Evolutionary conservation across 2,797 vertebrate genomes (phyloP).

Genomic region (Peromyscus melanophrys): DNA sequence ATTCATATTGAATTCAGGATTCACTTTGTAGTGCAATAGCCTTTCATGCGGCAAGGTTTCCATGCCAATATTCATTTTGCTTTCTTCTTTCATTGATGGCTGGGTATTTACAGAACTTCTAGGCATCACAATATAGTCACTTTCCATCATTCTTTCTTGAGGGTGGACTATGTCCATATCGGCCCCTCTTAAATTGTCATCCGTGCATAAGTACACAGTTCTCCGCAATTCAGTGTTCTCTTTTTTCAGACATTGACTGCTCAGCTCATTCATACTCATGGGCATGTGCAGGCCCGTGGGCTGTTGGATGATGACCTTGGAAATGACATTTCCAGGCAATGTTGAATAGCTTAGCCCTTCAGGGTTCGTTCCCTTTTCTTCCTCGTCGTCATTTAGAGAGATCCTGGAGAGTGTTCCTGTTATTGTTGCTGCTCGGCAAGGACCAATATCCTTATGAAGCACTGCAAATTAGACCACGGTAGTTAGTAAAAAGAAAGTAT

Average conservation of each 20-base stretch:
- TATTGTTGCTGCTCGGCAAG: slow-evolving; percentile 97
- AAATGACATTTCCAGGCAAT: slow-evolving; percentile 98
- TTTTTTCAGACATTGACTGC: slow-evolving; percentile 95
- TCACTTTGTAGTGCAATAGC: slow-evolving; percentile 99
- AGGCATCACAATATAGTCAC: slow-evolving; percentile 99
- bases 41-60: slow-evolving; percentile 97
- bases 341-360: slow-evolving; percentile 99
- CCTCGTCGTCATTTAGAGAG: slow-evolving; percentile 98
- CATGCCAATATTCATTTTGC: slow-evolving; percentile 97
- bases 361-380: slow-evolving; percentile 92
- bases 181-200: slow-evolving; percentile 95
- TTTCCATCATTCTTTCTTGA: slow-evolving; percentile 97
- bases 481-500: slow-evolving; percentile 54
- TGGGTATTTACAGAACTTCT: slow-evolving; percentile 94
- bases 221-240: slow-evolving; percentile 96
- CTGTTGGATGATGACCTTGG: slow-evolving; percentile 99
- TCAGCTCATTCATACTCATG: slow-evolving; percentile 95
- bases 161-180: slow-evolving; percentile 95
- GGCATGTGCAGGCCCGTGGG: slow-evolving; percentile 97
- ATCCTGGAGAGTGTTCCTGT: slow-evolving; percentile 99
- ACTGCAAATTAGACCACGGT: slow-evolving; percentile 90
- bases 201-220: slow-evolving; percentile 98
- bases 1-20: slow-evolving; percentile 96
- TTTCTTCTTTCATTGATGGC: slow-evolving; percentile 96
- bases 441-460: slow-evolving; percentile 99